Base-by-base conservation (phyloP, 1,140 invertebrate genomes). In the Piezodorus guildinii region DNA sequence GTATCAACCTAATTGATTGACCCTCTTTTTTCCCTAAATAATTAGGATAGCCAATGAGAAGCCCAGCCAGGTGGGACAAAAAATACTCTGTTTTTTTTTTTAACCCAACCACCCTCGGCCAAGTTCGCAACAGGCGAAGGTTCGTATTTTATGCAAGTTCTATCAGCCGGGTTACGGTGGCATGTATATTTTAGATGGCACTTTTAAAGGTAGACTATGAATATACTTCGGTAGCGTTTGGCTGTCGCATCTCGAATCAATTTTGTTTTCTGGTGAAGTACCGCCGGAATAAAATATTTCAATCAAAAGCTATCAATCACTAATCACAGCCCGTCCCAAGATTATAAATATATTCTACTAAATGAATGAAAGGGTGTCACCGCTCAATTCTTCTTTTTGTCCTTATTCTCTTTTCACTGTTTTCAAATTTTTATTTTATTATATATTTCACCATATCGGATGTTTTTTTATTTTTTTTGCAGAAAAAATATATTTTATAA, bases 151-250 rank as follows among this genome's bases (percentile, higher is more conserved):
- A 49, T 49, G 46, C 46, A 49, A 21, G 46, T 21, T 17, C 46
- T 21, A 49, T 21, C 46, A 49, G 46, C 16, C n/a, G 21, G 46
- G 34, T 39, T 39, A 39, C 34, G 34, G 34, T 39, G 3, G 46
- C 3, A 49, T 49, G 46, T 21, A 49, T 49, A 10, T 49, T 49
- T 49, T 49, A 49, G 46, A 17, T 17, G 21, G 16, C 21, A 3
- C 46, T 49, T 49, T 49, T 19, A 49, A 49, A 49, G 21, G 46
- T 19, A 49, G 46, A 19, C 46, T 49, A 49, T 49, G 46, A 49
- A 49, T 49, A 49, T 21, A 21, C n/a, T 21, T 49, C n/a, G 5
- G 10, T 49, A 21, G 46, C 46, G 46, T 21, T 49, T 17, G 21
- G 10, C 46, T 17, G n/a, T 49, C 21, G n/a, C 14, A 5, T 17